These are phyloP conservation scores for Morpho helenor DNA, from an alignment of 2,888 invertebrate species.

Conservation along the genomic window DNA sequence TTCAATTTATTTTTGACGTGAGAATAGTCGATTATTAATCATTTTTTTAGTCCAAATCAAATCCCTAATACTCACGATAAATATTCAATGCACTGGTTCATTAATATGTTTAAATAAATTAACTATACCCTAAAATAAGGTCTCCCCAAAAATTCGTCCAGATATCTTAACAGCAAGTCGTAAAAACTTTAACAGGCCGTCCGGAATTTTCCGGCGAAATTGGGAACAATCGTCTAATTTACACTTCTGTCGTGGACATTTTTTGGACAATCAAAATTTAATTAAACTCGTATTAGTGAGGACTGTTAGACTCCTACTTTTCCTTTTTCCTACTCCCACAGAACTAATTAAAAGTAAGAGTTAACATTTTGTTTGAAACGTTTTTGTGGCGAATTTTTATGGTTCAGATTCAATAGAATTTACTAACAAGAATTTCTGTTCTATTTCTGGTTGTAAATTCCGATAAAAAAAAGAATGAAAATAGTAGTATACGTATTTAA, in stretches of 20 bases:
- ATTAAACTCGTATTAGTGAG: constrained; percentile 51
- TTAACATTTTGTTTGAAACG: constrained; percentile 11
- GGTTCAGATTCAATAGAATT: too few relatives aligned
- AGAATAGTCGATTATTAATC: too few relatives aligned
- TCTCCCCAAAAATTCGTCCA: constrained; percentile 10
- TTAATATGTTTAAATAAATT: constrained; percentile 8
- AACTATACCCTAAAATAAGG: constrained; percentile 12
- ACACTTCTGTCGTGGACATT: constrained; percentile 33
- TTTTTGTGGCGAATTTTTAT: constrained; percentile 11
- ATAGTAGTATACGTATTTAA: too few relatives aligned
- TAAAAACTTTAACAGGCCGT: constrained; percentile 15
- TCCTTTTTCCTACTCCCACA: constrained; percentile 12
- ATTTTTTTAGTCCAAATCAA: too few relatives aligned
- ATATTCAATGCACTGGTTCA: too few relatives aligned
- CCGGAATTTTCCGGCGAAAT: constrained; percentile 10
- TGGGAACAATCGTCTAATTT: constrained; percentile 33
- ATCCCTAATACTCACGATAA: too few relatives aligned
- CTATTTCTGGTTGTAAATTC: too few relatives aligned
- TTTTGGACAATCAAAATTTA: constrained; percentile 46
- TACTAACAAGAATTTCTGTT: too few relatives aligned
- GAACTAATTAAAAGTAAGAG: constrained; percentile 22
- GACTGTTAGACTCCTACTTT: constrained; percentile 15
- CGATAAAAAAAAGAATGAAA: too few relatives aligned
- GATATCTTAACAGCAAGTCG: constrained; percentile 16
- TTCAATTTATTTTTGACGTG: too few relatives aligned